phyloP scores from a whole-genome alignment of 2,888 invertebrate genomes.

The Cryptocheilus praepositus region DNA sequence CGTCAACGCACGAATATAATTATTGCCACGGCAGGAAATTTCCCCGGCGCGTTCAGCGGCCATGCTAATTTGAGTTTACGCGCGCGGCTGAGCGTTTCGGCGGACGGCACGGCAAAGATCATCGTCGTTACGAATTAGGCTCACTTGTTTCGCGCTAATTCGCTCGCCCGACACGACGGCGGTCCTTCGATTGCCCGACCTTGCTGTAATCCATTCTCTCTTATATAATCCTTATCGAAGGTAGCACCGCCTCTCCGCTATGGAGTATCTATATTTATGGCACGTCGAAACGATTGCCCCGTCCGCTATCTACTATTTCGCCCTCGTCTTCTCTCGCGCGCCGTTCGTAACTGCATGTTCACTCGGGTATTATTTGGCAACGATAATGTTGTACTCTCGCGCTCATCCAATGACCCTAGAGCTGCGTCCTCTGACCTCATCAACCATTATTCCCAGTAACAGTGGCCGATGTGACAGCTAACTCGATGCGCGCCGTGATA shows the following conservation, averaged over 20 bases:
- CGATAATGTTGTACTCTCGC: constrained; percentile 26
- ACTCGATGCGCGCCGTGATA: no score
- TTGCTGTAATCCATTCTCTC: constrained; percentile 28
- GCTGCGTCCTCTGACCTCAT: constrained; percentile 21
- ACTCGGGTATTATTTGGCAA: constrained; percentile 20
- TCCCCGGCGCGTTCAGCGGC: no score
- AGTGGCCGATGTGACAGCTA: no score
- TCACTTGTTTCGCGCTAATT: constrained; percentile 15
- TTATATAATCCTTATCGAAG: constrained; percentile 31
- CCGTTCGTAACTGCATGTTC: constrained; percentile 14
- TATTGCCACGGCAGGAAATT: not conserved
- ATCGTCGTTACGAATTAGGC: constrained; percentile 18
- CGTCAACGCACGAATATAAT: not conserved
- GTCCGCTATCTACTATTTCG: not conserved
- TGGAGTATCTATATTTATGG: constrained; percentile 21
- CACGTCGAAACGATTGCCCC: constrained; percentile 13
- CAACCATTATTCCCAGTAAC: not conserved
- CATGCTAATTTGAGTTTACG: no score
- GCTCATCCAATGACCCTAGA: constrained; percentile 20
- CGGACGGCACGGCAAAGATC: not conserved
- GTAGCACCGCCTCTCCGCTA: constrained; percentile 16
- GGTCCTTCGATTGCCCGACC: constrained; percentile 16
- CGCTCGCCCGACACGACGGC: not conserved
- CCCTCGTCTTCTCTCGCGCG: not conserved
- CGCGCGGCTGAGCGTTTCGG: not conserved